Conservation (phyloP, 2,113 vertebrate species). For the Pluvialis apricaria region DNA sequence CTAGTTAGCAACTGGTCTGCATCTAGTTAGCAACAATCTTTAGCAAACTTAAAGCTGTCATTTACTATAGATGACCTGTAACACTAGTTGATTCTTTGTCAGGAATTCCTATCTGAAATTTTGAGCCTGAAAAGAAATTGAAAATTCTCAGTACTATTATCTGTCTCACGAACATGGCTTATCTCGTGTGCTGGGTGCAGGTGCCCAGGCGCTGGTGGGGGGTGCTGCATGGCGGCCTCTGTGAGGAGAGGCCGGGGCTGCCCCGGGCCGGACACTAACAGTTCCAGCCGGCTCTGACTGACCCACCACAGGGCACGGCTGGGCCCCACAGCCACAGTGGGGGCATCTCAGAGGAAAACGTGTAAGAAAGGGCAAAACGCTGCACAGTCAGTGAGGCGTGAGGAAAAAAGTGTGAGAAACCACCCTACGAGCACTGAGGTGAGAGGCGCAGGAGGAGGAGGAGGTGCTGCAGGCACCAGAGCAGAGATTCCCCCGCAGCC, state of each 20-base stretch:
- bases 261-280: fast-evolving
- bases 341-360: fast-evolving
- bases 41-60: background rate
- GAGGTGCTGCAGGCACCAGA: background rate
- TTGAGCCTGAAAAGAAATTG: background rate
- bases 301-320: fast-evolving
- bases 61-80: background rate
- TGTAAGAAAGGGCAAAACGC: background rate
- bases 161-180: background rate
- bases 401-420: background rate
- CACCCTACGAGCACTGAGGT: fast-evolving
- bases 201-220: fast-evolving
- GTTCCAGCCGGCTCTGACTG: fast-evolving
- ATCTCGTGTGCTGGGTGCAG: fast-evolving
- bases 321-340: fast-evolving
- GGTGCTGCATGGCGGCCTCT: background rate
- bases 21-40: too few relatives aligned
- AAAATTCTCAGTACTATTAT: background rate
- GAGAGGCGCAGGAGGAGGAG: background rate
- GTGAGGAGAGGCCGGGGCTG: background rate
- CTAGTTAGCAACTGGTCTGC: background rate
- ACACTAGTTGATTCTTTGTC: background rate
- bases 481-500: background rate
- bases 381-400: background rate
- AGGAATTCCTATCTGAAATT: background rate